Evolutionary conservation across 2,113 vertebrate species (phyloP).

Genomic region (Melanotaenia duboulayi): DNA sequence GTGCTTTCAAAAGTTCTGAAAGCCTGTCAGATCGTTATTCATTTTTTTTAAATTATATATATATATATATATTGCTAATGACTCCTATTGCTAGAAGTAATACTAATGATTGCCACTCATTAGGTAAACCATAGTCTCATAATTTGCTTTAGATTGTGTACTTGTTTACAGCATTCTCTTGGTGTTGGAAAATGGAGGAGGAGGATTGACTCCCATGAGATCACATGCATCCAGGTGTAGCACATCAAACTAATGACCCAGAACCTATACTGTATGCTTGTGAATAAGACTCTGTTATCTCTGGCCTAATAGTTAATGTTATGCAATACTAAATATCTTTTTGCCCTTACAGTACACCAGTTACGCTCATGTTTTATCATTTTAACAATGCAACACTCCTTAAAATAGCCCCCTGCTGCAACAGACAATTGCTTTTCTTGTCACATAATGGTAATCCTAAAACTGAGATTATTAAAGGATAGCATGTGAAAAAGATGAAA

Average conservation of each 20-base stretch:
- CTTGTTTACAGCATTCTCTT: neutral
- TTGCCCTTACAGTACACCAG: neutral
- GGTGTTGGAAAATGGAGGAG: neutral
- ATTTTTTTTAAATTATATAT: too few species aligned
- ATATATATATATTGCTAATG: too few species aligned
- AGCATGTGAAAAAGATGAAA: constrained; percentile 9
- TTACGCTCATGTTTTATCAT: neutral
- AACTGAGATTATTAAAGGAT: neutral
- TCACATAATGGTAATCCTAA: constrained; percentile 22
- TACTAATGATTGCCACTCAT: neutral
- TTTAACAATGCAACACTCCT: neutral
- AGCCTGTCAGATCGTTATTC: constrained; percentile 11
- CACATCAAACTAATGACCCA: constrained; percentile 15
- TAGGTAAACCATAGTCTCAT: neutral
- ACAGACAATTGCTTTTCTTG: neutral
- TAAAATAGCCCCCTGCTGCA: neutral
- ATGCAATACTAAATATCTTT: neutral
- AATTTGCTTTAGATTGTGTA: neutral
- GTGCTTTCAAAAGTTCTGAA: constrained; percentile 64
- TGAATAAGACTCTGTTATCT: neutral
- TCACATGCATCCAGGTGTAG: neutral
- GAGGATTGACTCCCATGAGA: neutral
- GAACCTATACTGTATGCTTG: neutral
- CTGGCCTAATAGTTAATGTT: neutral
- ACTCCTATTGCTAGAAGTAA: too few species aligned